phyloP scores from a whole-genome alignment of 2,113 vertebrate genomes.

The Tychaedon coryphoeus region DNA sequence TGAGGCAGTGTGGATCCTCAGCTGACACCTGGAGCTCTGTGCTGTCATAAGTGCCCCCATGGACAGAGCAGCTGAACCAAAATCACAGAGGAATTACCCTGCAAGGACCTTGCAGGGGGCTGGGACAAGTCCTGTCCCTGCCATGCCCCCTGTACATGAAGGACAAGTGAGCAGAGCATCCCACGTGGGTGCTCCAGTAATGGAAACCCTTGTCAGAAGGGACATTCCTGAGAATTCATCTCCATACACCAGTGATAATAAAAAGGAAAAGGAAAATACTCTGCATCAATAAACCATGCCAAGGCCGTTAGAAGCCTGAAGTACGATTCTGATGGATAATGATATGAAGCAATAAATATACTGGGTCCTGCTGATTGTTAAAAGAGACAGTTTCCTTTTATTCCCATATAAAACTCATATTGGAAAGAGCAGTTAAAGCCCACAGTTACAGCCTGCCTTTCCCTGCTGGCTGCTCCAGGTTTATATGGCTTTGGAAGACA shows the following conservation, averaged over 20 bases:
- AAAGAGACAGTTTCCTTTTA: constrained; percentile 16
- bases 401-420: background rate
- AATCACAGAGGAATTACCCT: accelerated
- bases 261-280: background rate
- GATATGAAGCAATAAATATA: background rate
- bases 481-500: background rate
- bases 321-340: background rate
- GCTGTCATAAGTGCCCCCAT: background rate
- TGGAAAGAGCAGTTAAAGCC: background rate
- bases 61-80: background rate
- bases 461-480: background rate
- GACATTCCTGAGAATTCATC: background rate
- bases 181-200: accelerated
- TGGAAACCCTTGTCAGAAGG: background rate
- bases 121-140: background rate
- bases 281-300: background rate
- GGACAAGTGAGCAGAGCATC: background rate
- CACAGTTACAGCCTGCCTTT: background rate
- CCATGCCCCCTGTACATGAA: accelerated
- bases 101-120: accelerated
- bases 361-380: background rate
- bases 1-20: background rate
- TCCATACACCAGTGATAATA: background rate
- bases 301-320: background rate
- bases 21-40: accelerated